These are phyloP conservation scores for Platysternon megacephalum DNA, from an alignment of 2,113 vertebrate species.

Conservation along the genomic window DNA sequence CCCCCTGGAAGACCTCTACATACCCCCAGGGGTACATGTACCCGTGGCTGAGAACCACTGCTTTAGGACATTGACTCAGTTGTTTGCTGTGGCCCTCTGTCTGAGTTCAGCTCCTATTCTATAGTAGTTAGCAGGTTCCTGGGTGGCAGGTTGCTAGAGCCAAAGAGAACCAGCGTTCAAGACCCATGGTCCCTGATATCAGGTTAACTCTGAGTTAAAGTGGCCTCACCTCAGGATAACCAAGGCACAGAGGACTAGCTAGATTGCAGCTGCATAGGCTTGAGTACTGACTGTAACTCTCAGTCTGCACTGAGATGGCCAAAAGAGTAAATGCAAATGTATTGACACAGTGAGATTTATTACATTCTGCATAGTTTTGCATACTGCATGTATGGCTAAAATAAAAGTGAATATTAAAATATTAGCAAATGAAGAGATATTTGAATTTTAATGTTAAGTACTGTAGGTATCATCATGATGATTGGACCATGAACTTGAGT, in stretches of 20 bases:
- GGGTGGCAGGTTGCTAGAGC: too few relatives aligned
- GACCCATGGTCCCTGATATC: too few relatives aligned
- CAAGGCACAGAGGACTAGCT: background rate
- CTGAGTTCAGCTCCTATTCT: too few relatives aligned
- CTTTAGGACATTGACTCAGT: too few relatives aligned
- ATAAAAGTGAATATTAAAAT: accelerated
- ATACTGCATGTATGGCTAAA: background rate
- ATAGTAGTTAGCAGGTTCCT: too few relatives aligned
- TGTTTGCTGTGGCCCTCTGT: too few relatives aligned
- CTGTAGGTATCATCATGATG: background rate
- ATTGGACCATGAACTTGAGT: background rate
- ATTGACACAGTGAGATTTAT: accelerated
- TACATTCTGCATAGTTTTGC: background rate
- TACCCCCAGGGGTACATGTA: too few relatives aligned
- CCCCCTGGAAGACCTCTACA: too few relatives aligned
- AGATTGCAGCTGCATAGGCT: background rate
- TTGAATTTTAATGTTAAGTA: accelerated
- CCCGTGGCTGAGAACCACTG: too few relatives aligned
- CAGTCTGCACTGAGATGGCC: background rate
- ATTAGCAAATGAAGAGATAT: accelerated
- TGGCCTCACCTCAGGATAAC: background rate
- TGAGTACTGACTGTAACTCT: background rate
- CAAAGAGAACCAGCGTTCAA: too few relatives aligned
- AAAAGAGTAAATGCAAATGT: background rate
- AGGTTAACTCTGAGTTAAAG: background rate